A percentile compares a stretch with the other conserved stretches of the same genome.
Conservation (phyloP, 1,140 invertebrate species). For the Calephelis nemesis region DNA sequence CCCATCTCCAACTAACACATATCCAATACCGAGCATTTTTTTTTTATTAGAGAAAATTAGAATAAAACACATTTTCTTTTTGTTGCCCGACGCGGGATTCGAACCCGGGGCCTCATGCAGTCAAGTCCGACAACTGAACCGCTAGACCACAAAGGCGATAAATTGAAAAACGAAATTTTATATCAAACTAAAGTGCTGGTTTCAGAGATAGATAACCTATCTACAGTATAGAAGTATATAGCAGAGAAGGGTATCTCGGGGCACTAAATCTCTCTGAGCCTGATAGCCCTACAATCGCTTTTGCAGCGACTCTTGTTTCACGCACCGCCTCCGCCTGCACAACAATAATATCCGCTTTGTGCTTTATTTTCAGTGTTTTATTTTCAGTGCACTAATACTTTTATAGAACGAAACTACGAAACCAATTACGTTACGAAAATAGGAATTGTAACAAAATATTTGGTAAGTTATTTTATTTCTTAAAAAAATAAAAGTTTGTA, state of each 20-base stretch:
- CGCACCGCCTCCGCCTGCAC: slow-evolving; percentile 52
- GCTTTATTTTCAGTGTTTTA: slow-evolving; percentile 27
- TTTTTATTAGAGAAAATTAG: too few relatives aligned
- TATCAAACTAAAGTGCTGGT: slow-evolving; percentile 12
- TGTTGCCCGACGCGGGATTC: too few relatives aligned
- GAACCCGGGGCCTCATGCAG: too few relatives aligned
- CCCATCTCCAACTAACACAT: too few relatives aligned
- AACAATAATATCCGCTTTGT: slow-evolving; percentile 40
- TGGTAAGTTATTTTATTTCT: too few relatives aligned
- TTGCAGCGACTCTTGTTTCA: slow-evolving; percentile 60
- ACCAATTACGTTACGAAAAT: slow-evolving; percentile 8
- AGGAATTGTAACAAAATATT: background rate
- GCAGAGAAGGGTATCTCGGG: slow-evolving; percentile 50
- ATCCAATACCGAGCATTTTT: too few relatives aligned
- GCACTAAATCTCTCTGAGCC: slow-evolving; percentile 58
- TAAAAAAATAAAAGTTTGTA: too few relatives aligned
- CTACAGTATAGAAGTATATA: slow-evolving; percentile 31
- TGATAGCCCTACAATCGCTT: slow-evolving; percentile 59
- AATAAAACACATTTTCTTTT: too few relatives aligned
- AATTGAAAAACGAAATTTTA: background rate
- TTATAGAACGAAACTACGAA: slow-evolving; percentile 6
- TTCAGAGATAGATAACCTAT: slow-evolving; percentile 38
- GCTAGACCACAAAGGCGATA: too few relatives aligned
- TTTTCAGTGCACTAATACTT: slow-evolving; percentile 17
- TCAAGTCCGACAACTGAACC: too few relatives aligned